phyloP scores from a whole-genome alignment of 2,888 invertebrate genomes.

The Eupsilia transversa region DNA sequence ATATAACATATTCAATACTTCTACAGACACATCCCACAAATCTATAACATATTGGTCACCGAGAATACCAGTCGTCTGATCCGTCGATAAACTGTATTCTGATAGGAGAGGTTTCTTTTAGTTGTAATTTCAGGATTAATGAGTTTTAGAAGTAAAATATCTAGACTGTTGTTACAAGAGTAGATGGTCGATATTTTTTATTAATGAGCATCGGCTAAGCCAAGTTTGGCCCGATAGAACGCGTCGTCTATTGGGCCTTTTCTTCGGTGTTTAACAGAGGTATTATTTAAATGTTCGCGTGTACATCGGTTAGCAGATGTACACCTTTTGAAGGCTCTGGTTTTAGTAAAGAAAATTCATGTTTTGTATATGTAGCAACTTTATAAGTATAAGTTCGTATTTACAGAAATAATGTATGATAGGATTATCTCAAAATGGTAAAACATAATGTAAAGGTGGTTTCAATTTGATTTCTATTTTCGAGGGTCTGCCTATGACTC shows the following conservation, averaged over 20 bases:
- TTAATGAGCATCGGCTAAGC: neutral
- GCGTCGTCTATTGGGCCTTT: neutral
- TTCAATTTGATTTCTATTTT: neutral
- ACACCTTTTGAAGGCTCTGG: neutral
- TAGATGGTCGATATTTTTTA: slow-evolving; percentile 18
- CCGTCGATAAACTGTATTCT: slow-evolving; percentile 13
- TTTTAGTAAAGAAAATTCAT: neutral
- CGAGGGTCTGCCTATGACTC: neutral
- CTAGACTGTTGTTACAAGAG: slow-evolving; percentile 12
- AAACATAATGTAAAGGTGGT: neutral
- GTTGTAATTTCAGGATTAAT: slow-evolving; percentile 11
- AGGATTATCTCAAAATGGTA: neutral
- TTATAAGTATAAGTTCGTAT: slow-evolving; percentile 1
- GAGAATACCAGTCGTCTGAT: neutral
- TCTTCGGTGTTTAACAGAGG: neutral
- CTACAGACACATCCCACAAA: neutral
- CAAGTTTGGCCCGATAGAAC: neutral
- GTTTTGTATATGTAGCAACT: slow-evolving; percentile 2
- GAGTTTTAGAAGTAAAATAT: slow-evolving; percentile 12
- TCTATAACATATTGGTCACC: neutral
- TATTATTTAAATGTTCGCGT: neutral
- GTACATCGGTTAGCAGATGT: neutral
- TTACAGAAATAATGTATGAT: neutral
- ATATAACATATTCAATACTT: neutral
- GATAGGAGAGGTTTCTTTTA: slow-evolving; percentile 11